Conservation (phyloP, 2,797 vertebrate genomes). For the Scolopax bukidnonensis region DNA sequence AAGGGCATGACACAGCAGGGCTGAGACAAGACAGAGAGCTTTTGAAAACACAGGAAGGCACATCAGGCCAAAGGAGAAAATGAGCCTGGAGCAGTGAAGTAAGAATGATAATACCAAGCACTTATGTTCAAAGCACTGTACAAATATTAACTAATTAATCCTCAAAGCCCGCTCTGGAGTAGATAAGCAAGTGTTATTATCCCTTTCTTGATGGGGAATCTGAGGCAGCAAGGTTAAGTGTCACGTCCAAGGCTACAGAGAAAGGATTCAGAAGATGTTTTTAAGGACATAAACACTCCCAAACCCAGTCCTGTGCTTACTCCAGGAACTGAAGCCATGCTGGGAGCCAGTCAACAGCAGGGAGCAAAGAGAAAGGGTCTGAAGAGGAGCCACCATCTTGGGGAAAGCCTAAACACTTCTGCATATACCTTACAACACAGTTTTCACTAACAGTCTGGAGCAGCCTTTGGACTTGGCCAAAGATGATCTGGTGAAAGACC, state of each 20-base stretch:
- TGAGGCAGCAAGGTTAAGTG: conserved; percentile 61
- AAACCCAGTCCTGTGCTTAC: neutral
- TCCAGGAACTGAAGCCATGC: neutral
- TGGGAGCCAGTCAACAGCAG: neutral
- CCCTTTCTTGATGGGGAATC: conserved; percentile 48
- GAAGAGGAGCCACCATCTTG: neutral
- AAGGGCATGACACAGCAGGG: neutral
- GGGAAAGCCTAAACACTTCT: neutral
- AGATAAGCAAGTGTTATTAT: conserved; percentile 74
- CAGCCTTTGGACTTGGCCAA: neutral
- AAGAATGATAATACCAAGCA: conserved; percentile 65
- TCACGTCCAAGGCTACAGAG: conserved; percentile 16
- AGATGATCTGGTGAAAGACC: neutral
- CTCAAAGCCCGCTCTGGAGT: conserved; percentile 66
- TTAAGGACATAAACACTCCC: neutral
- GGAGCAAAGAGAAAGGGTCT: neutral
- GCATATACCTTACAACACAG: fast-evolving
- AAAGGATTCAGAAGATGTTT: neutral
- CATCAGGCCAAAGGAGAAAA: conserved; percentile 58
- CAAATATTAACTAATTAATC: conserved; percentile 77
- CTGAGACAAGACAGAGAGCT: neutral
- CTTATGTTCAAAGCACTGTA: conserved; percentile 74
- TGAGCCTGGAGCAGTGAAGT: conserved; percentile 52
- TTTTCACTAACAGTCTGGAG: neutral
- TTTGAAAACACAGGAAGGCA: neutral